Conservation (phyloP, 2,113 vertebrate genomes). For the Nothoprocta perdicaria region DNA sequence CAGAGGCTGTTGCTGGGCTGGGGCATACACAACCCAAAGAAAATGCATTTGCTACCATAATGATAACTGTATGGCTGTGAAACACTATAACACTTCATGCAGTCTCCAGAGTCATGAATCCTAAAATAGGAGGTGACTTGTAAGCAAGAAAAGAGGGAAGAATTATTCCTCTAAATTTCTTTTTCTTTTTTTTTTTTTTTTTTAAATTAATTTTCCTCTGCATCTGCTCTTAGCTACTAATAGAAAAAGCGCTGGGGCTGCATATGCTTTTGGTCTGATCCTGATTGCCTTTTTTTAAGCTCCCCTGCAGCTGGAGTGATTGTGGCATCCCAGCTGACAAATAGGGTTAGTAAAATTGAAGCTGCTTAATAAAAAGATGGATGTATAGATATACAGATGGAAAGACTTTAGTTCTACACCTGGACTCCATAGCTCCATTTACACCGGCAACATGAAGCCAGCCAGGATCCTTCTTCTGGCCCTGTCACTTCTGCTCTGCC, state of each 20-base stretch:
- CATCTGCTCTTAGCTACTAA: rapidly evolving
- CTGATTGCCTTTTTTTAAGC: background rate
- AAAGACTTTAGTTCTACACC: background rate
- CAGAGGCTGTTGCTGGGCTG: background rate
- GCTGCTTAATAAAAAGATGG: background rate
- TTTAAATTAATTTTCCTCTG: background rate
- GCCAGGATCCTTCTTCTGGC: background rate
- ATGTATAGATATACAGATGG: background rate
- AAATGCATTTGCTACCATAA: background rate
- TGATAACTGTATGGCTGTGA: rapidly evolving
- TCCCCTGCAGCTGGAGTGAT: background rate
- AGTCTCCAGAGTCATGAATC: background rate
- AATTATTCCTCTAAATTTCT: background rate
- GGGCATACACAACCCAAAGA: background rate
- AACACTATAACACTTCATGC: background rate
- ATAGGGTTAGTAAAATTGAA: background rate
- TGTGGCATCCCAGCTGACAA: background rate
- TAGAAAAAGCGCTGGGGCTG: background rate
- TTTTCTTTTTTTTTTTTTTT: too few species aligned
- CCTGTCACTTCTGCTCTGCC: background rate
- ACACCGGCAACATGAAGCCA: background rate
- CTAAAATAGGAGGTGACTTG: background rate
- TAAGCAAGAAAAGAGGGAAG: background rate
- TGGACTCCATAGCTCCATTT: background rate
- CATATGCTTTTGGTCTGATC: background rate